Evolutionary conservation across 2,797 vertebrate species (phyloP), one percentile per base, ranked within the genome.

Genomic region (Acanthornis magna): DNA sequence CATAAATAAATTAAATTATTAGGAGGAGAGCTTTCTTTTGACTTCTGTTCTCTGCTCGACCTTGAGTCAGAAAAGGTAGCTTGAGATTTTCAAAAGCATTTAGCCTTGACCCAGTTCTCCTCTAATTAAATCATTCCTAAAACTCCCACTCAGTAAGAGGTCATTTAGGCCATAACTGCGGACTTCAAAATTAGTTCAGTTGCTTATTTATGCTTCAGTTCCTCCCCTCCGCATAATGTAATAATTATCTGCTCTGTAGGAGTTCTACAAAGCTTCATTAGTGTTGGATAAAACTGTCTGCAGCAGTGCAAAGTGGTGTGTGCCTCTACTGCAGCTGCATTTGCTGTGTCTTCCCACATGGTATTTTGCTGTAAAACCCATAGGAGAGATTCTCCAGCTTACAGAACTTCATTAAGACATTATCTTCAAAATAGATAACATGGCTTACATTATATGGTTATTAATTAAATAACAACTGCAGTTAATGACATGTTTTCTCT

Each of bases 131-230:
- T 95, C 4, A 92, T 89, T 94, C 81, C 79, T 93, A 75, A 91
- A 93, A 91, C 85, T 94, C 79, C 87, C 66, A 93, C 85, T 92
- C 65, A 67, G 48, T 89, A 80, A 83, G 85, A 92, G 85, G 76
- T 84, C 95, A 86, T 92, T 97, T 86, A 94, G 70, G 51, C 72
- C 79, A 75, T 55, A 84, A 80, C 36, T 68, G 47, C 0, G 1
- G 76, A 81, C 79, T 81, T 93, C 82, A 70, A 95, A 95, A 96
- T 97, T 92, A 93, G 58, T 95, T 89, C 73, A 45, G 82, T 89
- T 89, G 78, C 79, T 95, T 96, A 93, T 92, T 96, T 94, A 83
- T 93, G 91, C 95, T 89, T 95, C 91, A 80, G 10, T 92, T 94
- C 82, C 87, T 88, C 62, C 82, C 43, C 29, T 88, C 58, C 86